These are phyloP conservation scores for Syngnathus floridae DNA, from an alignment of 2,113 vertebrate species.

Conservation along the genomic window DNA sequence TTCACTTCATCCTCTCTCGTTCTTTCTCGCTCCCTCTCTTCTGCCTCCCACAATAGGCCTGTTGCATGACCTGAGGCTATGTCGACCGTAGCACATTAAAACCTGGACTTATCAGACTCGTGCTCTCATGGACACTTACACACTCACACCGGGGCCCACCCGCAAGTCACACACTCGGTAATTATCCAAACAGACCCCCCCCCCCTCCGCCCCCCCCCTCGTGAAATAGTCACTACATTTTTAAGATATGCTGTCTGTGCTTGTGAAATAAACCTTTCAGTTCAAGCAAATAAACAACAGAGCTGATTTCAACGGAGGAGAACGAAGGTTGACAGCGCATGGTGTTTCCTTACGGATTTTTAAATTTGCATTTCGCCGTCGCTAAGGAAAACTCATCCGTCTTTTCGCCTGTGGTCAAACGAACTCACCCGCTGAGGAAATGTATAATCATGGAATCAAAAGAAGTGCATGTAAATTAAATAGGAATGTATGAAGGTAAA, in stretches of 20 bases:
- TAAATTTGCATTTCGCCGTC: constrained; percentile 26
- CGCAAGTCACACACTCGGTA: constrained; percentile 37
- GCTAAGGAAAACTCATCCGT: constrained; percentile 22
- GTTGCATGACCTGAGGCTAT: constrained; percentile 76
- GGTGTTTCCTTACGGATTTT: constrained; percentile 37
- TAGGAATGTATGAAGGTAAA: background rate
- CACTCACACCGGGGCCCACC: constrained; percentile 18
- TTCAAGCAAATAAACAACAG: constrained; percentile 24
- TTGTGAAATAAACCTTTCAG: constrained; percentile 40
- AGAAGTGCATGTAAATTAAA: constrained; percentile 3
- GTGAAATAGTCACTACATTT: constrained; percentile 8
- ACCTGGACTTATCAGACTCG: constrained; percentile 70
- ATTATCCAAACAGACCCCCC: constrained; percentile 41
- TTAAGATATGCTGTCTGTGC: constrained; percentile 33
- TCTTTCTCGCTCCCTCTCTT: constrained; percentile 28
- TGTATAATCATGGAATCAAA: constrained; percentile 38
- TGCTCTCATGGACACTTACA: constrained; percentile 68
- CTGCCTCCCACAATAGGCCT: constrained; percentile 70
- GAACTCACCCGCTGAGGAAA: constrained; percentile 39
- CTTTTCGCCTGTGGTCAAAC: constrained; percentile 32
- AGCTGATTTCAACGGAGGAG: constrained; percentile 14
- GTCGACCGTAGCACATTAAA: constrained; percentile 76
- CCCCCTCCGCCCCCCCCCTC: no score
- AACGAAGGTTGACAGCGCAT: constrained; percentile 23
- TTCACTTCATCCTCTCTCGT: constrained; percentile 27